Evolutionary conservation across 2,888 invertebrate genomes (phyloP).

Genomic region (Amiota minor): DNA sequence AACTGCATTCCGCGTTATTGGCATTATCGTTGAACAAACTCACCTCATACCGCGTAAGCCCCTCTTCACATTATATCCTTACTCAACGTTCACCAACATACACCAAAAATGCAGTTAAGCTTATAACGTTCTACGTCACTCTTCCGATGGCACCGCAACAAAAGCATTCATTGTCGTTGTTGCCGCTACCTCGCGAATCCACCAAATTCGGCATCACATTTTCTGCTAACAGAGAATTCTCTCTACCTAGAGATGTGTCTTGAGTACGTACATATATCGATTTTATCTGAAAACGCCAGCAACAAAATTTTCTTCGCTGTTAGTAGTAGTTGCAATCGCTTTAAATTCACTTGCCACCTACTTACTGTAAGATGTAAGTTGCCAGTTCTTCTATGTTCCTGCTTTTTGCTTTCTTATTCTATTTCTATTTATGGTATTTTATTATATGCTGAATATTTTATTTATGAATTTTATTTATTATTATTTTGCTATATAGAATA

Average conservation of each 20-base stretch:
- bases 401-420: conserved; percentile 3
- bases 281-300: conserved; percentile 12
- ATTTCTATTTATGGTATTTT: neutral
- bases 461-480: conserved; percentile 25
- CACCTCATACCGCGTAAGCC: too few species aligned
- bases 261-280: conserved; percentile 12
- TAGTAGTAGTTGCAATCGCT: conserved; percentile 22
- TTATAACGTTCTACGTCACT: neutral
- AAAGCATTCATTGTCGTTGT: neutral
- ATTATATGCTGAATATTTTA: conserved; percentile 12
- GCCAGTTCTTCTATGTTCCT: neutral
- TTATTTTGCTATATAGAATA: neutral
- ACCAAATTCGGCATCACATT: conserved; percentile 1
- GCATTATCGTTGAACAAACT: neutral
- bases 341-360: neutral
- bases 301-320: neutral
- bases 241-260: neutral
- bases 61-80: neutral
- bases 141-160: neutral
- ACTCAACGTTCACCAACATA: neutral
- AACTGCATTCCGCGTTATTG: conserved; percentile 21
- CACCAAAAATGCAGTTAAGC: conserved; percentile 20
- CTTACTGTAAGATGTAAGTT: neutral
- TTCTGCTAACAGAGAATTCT: neutral
- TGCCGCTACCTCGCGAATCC: neutral